These are phyloP conservation scores for Babyrousa celebensis DNA, from an alignment of 2,797 vertebrate species.

Conservation along the genomic window DNA sequence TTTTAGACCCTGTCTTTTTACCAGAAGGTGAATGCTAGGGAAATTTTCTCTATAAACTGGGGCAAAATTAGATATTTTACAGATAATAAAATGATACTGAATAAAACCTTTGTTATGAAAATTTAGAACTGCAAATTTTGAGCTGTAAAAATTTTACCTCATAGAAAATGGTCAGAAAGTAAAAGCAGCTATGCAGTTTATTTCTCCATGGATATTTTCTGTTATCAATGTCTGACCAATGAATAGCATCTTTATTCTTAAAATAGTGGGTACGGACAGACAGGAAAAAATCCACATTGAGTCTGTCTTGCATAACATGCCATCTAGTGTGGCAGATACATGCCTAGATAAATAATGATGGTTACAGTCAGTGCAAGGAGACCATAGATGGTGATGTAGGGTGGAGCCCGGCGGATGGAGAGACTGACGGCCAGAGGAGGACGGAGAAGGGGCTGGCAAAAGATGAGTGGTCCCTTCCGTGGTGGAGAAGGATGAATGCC, in stretches of 20 bases:
- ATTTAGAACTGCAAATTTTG: background rate
- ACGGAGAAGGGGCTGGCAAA: background rate
- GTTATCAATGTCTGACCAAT: background rate
- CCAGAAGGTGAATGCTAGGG: background rate
- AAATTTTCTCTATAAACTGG: background rate
- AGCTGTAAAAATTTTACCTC: background rate
- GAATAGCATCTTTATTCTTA: background rate
- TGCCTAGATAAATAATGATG: background rate
- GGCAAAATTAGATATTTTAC: background rate
- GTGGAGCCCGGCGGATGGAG: background rate
- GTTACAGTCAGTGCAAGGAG: background rate
- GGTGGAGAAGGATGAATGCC: background rate
- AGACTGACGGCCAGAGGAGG: background rate
- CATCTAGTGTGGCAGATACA: background rate
- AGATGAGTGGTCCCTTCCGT: background rate
- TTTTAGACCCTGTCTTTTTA: background rate
- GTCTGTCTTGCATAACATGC: background rate
- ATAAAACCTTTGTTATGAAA: background rate
- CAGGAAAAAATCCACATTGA: background rate
- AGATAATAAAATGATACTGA: background rate
- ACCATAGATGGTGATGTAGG: background rate
- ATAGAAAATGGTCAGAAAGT: background rate
- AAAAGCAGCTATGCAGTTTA: background rate
- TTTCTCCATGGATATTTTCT: constrained; percentile 7
- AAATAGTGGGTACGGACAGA: background rate